phyloP scores from a whole-genome alignment of 2,888 invertebrate species.

The Lobophora halterata region DNA sequence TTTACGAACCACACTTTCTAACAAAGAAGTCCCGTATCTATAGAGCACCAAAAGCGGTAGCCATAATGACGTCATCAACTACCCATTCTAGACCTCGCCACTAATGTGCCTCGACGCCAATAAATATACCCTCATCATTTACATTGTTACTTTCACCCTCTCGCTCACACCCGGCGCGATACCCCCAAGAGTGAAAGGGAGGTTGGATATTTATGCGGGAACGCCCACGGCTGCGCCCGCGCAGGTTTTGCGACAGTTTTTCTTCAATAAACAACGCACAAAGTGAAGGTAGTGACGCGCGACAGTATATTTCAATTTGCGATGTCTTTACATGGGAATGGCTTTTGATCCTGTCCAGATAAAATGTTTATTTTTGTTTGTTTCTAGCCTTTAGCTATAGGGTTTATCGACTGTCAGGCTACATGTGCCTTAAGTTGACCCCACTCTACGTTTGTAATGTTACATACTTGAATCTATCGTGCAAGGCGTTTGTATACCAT shows the following conservation, averaged over 20 bases:
- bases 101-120: slow-evolving; percentile 35
- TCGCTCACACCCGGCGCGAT: slow-evolving; percentile 8
- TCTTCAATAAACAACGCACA: slow-evolving; percentile 52
- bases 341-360: slow-evolving; percentile 19
- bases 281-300: slow-evolving; percentile 43
- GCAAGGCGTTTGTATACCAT: too few relatives aligned
- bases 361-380: slow-evolving; percentile 14
- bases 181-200: slow-evolving; percentile 38
- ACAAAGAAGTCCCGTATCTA: too few relatives aligned
- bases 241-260: slow-evolving; percentile 57
- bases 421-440: slow-evolving; percentile 7
- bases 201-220: slow-evolving; percentile 48
- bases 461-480: too few relatives aligned
- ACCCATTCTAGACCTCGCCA: slow-evolving; percentile 25
- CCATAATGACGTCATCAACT: slow-evolving; percentile 25
- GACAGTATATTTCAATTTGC: slow-evolving; percentile 44
- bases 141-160: slow-evolving; percentile 42
- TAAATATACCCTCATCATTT: slow-evolving; percentile 63
- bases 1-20: too few relatives aligned
- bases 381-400: slow-evolving; percentile 12
- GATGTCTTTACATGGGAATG: slow-evolving; percentile 30
- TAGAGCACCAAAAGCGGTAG: too few relatives aligned
- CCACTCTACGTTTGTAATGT: too few relatives aligned
- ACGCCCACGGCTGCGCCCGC: slow-evolving; percentile 56
- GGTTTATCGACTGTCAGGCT: slow-evolving; percentile 9